phyloP scores from a whole-genome alignment of 2,113 vertebrate species.

The Rhinichthys klamathensis region DNA sequence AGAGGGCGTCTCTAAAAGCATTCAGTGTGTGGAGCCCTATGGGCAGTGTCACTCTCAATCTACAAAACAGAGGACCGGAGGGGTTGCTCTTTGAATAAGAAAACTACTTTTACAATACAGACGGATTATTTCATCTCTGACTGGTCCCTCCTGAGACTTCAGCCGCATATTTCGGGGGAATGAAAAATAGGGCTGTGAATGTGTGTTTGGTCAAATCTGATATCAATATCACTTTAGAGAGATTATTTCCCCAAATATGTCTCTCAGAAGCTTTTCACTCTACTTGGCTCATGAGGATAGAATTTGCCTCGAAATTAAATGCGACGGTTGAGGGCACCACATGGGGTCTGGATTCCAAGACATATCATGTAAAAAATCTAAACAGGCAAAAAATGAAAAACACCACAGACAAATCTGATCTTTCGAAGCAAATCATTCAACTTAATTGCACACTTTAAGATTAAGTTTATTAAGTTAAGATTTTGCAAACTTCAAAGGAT shows the following conservation, averaged over 20 bases:
- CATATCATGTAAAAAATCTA: not conserved
- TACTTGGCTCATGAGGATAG: slow-evolving; percentile 69
- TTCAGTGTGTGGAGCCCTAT: slow-evolving; percentile 45
- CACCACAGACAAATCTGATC: not conserved
- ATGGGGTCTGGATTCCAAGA: not conserved
- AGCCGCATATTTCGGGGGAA: slow-evolving; percentile 38
- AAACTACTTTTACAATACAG: slow-evolving; percentile 59
- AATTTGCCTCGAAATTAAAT: slow-evolving; percentile 35
- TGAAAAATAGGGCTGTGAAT: slow-evolving; percentile 52
- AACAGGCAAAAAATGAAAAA: not conserved
- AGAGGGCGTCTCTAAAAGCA: slow-evolving; percentile 59
- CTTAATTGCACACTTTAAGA: not conserved
- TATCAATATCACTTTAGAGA: slow-evolving; percentile 51
- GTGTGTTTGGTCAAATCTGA: slow-evolving; percentile 40
- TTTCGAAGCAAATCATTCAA: not conserved
- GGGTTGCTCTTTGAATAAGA: slow-evolving; percentile 70
- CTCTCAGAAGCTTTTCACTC: slow-evolving; percentile 39
- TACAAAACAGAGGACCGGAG: slow-evolving; percentile 69
- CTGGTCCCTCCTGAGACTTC: slow-evolving; percentile 32
- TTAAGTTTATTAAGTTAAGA: no score
- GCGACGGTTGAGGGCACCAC: not conserved
- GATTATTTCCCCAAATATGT: slow-evolving; percentile 35
- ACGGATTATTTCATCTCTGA: slow-evolving; percentile 43
- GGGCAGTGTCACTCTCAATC: slow-evolving; percentile 73
- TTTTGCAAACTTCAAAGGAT: no score